Evolutionary conservation across 2,797 vertebrate genomes (phyloP).

Genomic region (Microcaecilia unicolor): DNA sequence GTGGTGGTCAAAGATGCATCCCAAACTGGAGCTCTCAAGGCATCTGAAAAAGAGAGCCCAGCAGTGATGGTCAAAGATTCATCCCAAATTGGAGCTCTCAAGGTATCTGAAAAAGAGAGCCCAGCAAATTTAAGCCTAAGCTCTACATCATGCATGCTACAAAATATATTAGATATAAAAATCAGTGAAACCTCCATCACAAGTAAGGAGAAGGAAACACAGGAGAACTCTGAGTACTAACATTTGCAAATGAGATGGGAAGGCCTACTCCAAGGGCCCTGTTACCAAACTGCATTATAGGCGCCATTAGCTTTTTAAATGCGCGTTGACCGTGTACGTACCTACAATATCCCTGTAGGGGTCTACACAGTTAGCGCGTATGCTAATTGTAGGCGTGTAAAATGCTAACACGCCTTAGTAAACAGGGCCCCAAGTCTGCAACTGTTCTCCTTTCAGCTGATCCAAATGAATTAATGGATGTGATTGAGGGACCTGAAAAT

Average conservation of each 20-base stretch:
- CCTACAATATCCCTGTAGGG: no score
- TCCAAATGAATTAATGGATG: slow-evolving; percentile 7
- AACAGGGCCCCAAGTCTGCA: no score
- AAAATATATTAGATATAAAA: slow-evolving; percentile 20
- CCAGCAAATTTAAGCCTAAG: neutral
- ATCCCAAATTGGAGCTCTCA: no score
- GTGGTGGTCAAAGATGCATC: neutral
- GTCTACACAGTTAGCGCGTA: no score
- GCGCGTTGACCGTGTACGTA: no score
- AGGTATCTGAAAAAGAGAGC: no score
- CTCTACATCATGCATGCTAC: neutral
- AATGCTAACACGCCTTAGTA: no score
- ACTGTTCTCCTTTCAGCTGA: slow-evolving; percentile 28
- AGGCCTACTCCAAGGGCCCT: slow-evolving; percentile 5
- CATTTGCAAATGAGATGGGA: slow-evolving; percentile 12
- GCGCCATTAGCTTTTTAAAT: no score
- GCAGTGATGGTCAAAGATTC: no score
- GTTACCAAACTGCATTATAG: no score
- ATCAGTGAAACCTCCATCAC: neutral
- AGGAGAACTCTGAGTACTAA: slow-evolving; percentile 6
- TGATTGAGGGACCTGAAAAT: slow-evolving; percentile 15
- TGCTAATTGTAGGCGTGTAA: no score
- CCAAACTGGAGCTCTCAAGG: neutral
- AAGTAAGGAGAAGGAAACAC: slow-evolving; percentile 3
- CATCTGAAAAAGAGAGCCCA: no score